These are phyloP conservation scores for Erithacus rubecula DNA, from an alignment of 2,797 vertebrate genomes.

Conservation along the genomic window DNA sequence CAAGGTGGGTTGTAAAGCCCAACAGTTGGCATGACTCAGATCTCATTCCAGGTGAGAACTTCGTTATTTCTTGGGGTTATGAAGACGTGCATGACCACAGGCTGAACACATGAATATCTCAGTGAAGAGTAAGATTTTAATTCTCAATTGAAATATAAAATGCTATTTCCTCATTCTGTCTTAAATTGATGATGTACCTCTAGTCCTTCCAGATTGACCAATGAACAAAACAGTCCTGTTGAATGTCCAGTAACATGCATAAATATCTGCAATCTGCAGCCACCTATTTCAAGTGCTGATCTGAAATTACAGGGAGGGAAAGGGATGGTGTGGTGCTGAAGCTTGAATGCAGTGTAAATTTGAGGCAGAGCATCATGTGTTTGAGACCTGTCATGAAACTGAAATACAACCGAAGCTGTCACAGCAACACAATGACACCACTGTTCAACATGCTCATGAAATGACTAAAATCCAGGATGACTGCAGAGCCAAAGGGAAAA, in stretches of 20 bases:
- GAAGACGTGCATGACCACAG: not conserved
- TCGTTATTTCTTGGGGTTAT: not conserved
- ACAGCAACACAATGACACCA: not conserved
- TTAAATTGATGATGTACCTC: not conserved
- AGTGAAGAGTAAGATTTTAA: not conserved
- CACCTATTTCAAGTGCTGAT: not conserved
- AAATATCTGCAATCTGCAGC: not conserved
- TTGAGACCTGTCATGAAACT: constrained; percentile 1
- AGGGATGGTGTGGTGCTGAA: not conserved
- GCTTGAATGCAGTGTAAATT: not conserved
- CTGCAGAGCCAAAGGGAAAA: not conserved
- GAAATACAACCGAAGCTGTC: constrained; percentile 20
- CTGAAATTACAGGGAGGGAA: not conserved
- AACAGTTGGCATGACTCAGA: not conserved
- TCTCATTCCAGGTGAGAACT: not conserved
- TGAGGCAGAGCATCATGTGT: not conserved
- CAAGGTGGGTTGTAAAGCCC: not conserved
- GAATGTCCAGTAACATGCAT: no score
- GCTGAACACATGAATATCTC: not conserved
- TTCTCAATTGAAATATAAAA: not conserved
- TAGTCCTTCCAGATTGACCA: not conserved
- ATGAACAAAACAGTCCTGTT: not conserved
- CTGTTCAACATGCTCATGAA: not conserved
- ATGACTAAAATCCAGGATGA: constrained; percentile 1
- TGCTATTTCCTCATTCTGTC: not conserved